Conservation (phyloP, 1,140 invertebrate species). For the Zaprionus nigranus region DNA sequence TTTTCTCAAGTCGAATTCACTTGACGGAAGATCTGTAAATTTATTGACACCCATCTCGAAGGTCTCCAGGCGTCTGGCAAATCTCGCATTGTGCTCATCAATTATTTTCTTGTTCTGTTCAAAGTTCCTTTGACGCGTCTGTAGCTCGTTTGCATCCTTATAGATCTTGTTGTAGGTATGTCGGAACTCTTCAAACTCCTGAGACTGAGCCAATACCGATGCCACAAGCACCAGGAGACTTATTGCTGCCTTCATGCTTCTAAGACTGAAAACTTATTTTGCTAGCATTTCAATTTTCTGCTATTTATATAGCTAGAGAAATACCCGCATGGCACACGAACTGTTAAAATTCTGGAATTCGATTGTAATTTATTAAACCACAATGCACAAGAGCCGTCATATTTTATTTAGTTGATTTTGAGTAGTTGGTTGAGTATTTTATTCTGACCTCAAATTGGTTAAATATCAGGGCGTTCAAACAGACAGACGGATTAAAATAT, state of each 20-base stretch:
- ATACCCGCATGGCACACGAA: background rate
- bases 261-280: slow-evolving; percentile 86
- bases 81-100: slow-evolving; percentile 92
- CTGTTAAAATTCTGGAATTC: too few relatives aligned
- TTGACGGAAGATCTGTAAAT: slow-evolving; percentile 92
- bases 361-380: too few relatives aligned
- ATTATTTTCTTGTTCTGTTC: slow-evolving; percentile 92
- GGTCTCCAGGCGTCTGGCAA: slow-evolving; percentile 86
- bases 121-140: slow-evolving; percentile 92
- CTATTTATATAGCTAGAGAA: slow-evolving; percentile 91
- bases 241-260: slow-evolving; percentile 2
- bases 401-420: too few relatives aligned
- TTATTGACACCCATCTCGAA: slow-evolving; percentile 90
- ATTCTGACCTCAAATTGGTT: too few relatives aligned
- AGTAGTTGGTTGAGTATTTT: too few relatives aligned
- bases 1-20: slow-evolving; percentile 88
- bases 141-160: slow-evolving; percentile 89
- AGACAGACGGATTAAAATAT: too few relatives aligned
- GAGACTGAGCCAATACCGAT: slow-evolving; percentile 85
- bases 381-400: too few relatives aligned
- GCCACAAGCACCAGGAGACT: slow-evolving; percentile 92
- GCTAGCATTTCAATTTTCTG: slow-evolving; percentile 86
- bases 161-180: slow-evolving; percentile 89
- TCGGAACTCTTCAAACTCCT: slow-evolving; percentile 74
- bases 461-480: too few relatives aligned